Evolutionary conservation across 2,888 invertebrate genomes (phyloP), one percentile per base, ranked within the genome.

Genomic region (Tenthredo amoena): DNA sequence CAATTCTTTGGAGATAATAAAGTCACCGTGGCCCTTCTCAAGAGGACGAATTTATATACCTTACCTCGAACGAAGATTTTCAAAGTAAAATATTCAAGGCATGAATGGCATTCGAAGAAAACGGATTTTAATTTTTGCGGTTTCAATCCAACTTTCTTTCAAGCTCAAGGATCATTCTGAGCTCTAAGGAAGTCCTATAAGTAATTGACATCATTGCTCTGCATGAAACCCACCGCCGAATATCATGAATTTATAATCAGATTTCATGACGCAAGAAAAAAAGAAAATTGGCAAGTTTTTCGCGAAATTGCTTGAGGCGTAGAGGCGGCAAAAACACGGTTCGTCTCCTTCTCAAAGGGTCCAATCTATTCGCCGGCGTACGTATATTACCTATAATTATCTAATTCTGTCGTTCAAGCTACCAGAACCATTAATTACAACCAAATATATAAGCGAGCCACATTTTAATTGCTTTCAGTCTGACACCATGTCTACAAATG

Each of bases 371-470:
- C 26, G 26, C 3, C 26, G 21, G 72, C 55, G 18, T 34, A 72
- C 72, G 37, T 9, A 72, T 6, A 15, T 72, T 72, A 26, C 12
- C 21, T 26, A 74, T 43, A 31, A 21, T 43, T 10, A 26, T 40
- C 43, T 74, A 74, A 74, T 26, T 21, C 43, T 18, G 21, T 5
- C 26, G 74, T 40, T 74, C 12, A 12, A 43, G n/a, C n/a, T n/a
- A 74, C 12, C 43, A 26, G n/a, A 74, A 43, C 43, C 74, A 34
- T 31, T 77, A 77, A 77, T 77, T 77, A 34, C 77, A 47, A 40
- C 40, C 12, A 26, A 77, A 50, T 31, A 77, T 50, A 31, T 77
- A 7, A 77, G 9, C 18, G 31, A 37, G 55, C 26, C 21, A 40
- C 74, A 40, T 10, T 40, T 9, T 43, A 74, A 47, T 74, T 47